Base-by-base conservation (phyloP, 1,140 invertebrate genomes). In the Drosophila auraria region DNA sequence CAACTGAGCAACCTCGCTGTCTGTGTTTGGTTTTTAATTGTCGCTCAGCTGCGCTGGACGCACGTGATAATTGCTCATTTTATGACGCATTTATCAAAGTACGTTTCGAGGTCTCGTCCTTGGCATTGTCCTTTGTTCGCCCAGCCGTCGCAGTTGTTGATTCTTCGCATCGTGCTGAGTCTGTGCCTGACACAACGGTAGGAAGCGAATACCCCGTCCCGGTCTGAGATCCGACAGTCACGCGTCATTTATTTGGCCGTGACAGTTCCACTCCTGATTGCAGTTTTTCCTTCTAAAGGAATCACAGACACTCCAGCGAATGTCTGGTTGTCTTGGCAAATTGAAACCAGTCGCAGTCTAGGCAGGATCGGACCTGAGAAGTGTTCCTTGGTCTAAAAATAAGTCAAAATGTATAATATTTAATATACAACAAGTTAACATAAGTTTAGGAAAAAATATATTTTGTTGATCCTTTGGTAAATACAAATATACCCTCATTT, bases 21-120 rank as follows among this genome's bases (percentile, higher is more conserved):
- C 74, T 78, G 64, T 78, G 78, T 80, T 80, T 80, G 77, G 77
- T 80, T 80, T 80, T 80, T 80, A 80, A 80, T 80, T 80, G 78
- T 68, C 70, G 63, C 78, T 56, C 30, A 45, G 60, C 75, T 64
- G 69, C 69, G 66, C 61, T 71, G 47, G 68, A 71, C 78, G 77
- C 78, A 80, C 78, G 78, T 80, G 77, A 80, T 80, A 80, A 80
- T 80, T 80, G 78, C 69, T 80, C 68, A 80, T 80, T 80, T 80
- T 80, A 80, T 80, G 78, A 80, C 62, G 78, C 78, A 80, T 80
- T 80, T 80, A 80, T 80, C 78, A 80, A 80, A 80, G 69, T 61
- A 50, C 68, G 14, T 66, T 62, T 58, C 73, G 75, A 69, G 75
- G 62, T 62, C 54, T 58, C 60, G 59, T 59, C 75, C 68, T 80